Conservation (phyloP, 1,140 invertebrate genomes). For the Pogonomyrmex barbatus region DNA sequence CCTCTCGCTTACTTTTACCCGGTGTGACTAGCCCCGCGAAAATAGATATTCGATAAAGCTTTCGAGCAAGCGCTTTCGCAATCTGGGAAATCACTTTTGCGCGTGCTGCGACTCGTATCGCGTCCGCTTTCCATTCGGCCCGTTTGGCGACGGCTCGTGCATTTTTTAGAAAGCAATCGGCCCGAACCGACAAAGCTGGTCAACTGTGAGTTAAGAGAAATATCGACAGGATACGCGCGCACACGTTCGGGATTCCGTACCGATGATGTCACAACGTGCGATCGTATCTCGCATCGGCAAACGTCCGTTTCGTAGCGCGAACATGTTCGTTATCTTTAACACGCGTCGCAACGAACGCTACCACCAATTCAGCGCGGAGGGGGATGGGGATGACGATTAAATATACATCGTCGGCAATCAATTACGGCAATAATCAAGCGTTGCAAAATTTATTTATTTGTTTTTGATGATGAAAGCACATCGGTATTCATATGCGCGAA, state of each 20-base stretch:
- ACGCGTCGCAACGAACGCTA: not conserved
- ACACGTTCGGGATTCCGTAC: not conserved
- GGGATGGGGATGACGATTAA: not conserved
- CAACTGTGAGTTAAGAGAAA: conserved; percentile 20
- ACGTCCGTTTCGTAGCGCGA: not conserved
- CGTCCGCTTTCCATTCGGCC: conserved; percentile 27
- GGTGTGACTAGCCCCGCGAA: conserved; percentile 1
- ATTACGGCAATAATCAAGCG: conserved; percentile 11
- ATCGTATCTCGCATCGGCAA: not conserved
- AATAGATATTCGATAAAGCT: conserved; percentile 47
- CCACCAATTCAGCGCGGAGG: too few relatives aligned
- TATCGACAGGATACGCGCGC: not conserved
- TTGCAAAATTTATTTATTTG: conserved; percentile 19
- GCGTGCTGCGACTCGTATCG: not conserved
- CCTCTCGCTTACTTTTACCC: not conserved
- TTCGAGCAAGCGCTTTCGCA: conserved; percentile 4
- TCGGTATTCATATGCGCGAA: not conserved
- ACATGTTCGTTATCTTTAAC: not conserved
- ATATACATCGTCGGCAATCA: conserved; percentile 10
- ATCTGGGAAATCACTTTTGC: conserved; percentile 8
- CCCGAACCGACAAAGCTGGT: not conserved
- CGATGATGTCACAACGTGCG: not conserved
- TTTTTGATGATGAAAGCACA: not conserved
- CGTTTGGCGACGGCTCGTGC: conserved; percentile 28
- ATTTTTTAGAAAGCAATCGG: conserved; percentile 55